Evolutionary conservation across 2,113 vertebrate species (phyloP).

Genomic region (Rhynchopsitta pachyrhyncha): DNA sequence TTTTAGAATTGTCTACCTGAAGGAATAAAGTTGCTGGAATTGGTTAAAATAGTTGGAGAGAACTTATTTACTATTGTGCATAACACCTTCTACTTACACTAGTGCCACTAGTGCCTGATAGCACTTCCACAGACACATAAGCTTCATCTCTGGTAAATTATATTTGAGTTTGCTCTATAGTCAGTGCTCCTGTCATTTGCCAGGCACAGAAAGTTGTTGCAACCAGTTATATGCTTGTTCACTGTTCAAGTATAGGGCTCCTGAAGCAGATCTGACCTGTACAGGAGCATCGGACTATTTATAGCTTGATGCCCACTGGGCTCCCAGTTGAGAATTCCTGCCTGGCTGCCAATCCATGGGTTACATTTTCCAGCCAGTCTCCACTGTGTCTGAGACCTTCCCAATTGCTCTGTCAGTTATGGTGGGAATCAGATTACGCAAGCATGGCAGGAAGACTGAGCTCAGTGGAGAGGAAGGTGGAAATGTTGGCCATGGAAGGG

Average conservation of each 20-base stretch:
- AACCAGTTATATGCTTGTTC: not conserved
- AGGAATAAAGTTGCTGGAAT: not conserved
- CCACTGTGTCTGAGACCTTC: not conserved
- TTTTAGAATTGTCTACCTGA: not conserved
- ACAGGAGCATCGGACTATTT: not conserved
- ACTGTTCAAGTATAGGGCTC: not conserved
- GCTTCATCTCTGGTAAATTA: not conserved
- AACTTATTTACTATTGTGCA: not conserved
- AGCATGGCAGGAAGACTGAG: not conserved
- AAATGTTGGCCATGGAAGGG: not conserved
- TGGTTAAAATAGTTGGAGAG: not conserved
- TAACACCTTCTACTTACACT: not conserved
- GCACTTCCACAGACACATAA: not conserved
- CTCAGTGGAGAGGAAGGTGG: not conserved
- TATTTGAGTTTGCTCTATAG: not conserved
- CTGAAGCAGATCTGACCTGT: not conserved
- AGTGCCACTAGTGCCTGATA: not conserved
- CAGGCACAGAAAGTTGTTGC: not conserved
- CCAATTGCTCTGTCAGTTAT: not conserved
- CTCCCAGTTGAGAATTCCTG: slow-evolving; percentile 23
- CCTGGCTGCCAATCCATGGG: not conserved
- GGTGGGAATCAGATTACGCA: not conserved
- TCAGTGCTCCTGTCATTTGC: not conserved
- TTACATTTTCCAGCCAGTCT: not conserved
- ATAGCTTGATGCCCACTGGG: not conserved